Base-by-base conservation (phyloP, 1,140 invertebrate genomes). In the Bombus haemorrhoidalis region DNA sequence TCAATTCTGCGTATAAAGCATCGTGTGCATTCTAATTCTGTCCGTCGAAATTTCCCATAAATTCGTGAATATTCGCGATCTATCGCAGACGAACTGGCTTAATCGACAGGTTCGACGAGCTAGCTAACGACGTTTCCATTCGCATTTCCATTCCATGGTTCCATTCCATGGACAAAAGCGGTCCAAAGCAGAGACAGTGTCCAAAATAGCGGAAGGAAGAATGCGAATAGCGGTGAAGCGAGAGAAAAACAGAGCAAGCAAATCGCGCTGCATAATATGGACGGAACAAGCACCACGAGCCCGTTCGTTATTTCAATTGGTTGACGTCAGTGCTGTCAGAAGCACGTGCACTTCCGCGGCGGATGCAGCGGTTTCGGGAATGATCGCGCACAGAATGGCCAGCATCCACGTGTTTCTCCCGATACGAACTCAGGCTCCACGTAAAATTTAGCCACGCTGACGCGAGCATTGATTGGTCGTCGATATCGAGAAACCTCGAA, bases 291-390 rank as follows among this genome's bases (percentile, higher is more conserved):
- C 86, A 73, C 34, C 37, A 43, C 68, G 69, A 53, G 74, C 37
- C 28, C 89, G 88, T 90, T 90, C 86, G 89, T 91, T 91, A 91
- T 88, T 91, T 90, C 86, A 75, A 91, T 88, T 88, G 86, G 83
- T 79, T 88, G 89, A 91, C 89, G 89, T 90, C 89, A 90, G 74
- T 82, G 80, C 89, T 85, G 86, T 86, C 89, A 86, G 77, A 77
- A 90, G 74, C 89, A 91, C 89, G 86, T 88, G 89, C 89, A 73
- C 69, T 90, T 90, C 89, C 86, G 88, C 75, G 69, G 78, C 88
- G 87, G 87, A 89, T 57, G 62, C 62, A 59, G 81, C 71, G 88
- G 74, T 89, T 87, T 81, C 66, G 62, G 53, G 8, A 59, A 34
- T 25, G 76, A 75, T 85, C 71, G 78, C 12, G 34, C 41, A 28